Evolutionary conservation across 2,797 vertebrate species (phyloP), one percentile per base, ranked within the genome.

Genomic region (Peromyscus attwateri): DNA sequence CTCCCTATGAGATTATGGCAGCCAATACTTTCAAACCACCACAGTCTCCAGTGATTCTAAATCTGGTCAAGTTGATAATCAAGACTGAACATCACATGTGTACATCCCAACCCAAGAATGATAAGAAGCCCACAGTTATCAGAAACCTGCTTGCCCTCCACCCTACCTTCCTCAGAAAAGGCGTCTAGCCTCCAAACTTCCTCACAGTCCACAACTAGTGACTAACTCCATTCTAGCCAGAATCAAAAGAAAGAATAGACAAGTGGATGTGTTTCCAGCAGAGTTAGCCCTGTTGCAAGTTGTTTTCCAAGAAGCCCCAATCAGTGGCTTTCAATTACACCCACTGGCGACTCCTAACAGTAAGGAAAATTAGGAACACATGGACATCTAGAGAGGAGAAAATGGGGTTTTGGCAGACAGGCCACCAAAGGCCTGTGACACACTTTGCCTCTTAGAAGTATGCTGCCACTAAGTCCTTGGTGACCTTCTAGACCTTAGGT

Each of bases 301-400:
- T 80, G 23, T 89, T 93, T 95, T 64, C 46, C 84, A 62, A 91
- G 71, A 95, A 95, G 62, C 23, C 19, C 37, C 46, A 77, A 31
- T 87, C n/a, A 73, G 29, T 83, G 85, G 40, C 55, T 95, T 95
- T 82, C 71, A 73, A 34, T 82, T 83, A 40, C 25, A 87, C 21
- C 34, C 90, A 93, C 2, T 89, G 80, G 71, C 9, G 31, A 70
- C 60, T 13, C 49, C 83, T 90, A 88, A 34, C 52, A n/a, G 2
- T 46, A 60, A 89, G 49, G 29, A 43, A 95, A 84, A 37, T 76
- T 82, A 57, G 73, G 46, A 84, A 79, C 52, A 83, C 43, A 52
- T n/a, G 77, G 46, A 71, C 68, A 79, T 79, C 79, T 70, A 92
- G 16, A 91, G 57, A 79, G 10, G n/a, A 21, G 62, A 89, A 70